Conservation (phyloP, 2,888 invertebrate species). For the Euplagia quadripunctaria region DNA sequence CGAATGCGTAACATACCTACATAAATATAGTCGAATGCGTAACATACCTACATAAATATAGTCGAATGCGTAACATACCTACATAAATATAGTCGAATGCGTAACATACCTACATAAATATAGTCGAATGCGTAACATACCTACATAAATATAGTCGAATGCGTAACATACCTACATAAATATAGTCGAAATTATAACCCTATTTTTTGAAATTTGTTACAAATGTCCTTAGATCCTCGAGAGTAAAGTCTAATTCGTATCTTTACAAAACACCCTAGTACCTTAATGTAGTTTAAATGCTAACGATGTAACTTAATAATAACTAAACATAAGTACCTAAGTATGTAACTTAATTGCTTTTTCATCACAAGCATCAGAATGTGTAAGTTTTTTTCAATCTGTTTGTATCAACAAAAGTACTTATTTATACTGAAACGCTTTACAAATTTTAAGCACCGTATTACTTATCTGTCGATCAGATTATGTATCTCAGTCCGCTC, state of each 20-base stretch:
- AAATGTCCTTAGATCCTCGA: no score
- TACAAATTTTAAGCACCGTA: constrained; percentile 55
- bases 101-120: no score
- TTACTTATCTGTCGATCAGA: constrained; percentile 52
- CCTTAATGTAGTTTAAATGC: not conserved
- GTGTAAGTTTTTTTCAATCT: not conserved
- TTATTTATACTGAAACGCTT: constrained; percentile 27
- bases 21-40: no score
- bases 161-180: no score
- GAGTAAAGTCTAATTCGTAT: no score
- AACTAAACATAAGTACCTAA: not conserved
- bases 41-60: no score
- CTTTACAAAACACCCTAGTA: not conserved
- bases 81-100: no score
- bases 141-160: no score
- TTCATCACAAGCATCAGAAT: not conserved
- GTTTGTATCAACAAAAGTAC: not conserved
- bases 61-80: no score
- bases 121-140: no score
- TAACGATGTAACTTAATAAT: not conserved
- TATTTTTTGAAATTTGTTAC: not conserved
- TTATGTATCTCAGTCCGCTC: constrained; percentile 54
- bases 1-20: no score
- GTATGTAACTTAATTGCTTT: not conserved
- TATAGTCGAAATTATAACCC: no score